Percentiles rank a stretch among this genome's conserved stretches.
These are phyloP conservation scores for Trachelus iudaicus DNA, from an alignment of 2,888 invertebrate genomes.

Conservation along the genomic window DNA sequence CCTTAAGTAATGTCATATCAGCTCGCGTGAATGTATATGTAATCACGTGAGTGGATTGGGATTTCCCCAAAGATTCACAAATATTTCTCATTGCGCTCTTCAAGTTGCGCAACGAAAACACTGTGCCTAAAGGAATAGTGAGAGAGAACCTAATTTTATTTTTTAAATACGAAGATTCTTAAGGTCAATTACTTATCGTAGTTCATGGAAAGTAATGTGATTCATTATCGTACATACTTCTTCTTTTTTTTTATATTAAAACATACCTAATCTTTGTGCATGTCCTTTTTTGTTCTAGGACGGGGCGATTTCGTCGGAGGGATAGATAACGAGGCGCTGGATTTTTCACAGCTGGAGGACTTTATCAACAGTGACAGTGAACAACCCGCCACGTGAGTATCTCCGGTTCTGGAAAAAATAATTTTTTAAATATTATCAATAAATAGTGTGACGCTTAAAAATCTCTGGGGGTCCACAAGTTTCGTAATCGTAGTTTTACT, in stretches of 20 bases:
- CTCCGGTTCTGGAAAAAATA: background rate
- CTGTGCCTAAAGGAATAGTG: background rate
- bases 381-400: conserved; percentile 59
- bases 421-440: background rate
- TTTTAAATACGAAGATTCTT: background rate
- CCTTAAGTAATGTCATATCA: background rate
- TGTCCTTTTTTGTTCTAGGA: conserved; percentile 69
- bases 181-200: background rate
- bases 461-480: background rate
- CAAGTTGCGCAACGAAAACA: background rate
- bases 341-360: conserved; percentile 85
- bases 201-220: background rate
- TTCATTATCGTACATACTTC: background rate
- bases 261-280: background rate
- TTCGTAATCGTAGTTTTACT: background rate
- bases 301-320: conserved; percentile 84
- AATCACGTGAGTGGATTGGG: background rate
- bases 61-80: background rate
- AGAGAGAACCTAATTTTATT: background rate
- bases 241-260: background rate
- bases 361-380: conserved; percentile 82
- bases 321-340: conserved; percentile 86
- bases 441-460: background rate
- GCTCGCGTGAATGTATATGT: background rate
- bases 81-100: background rate